phyloP scores from a whole-genome alignment of 2,888 invertebrate species.

The Eupithecia exiguata region DNA sequence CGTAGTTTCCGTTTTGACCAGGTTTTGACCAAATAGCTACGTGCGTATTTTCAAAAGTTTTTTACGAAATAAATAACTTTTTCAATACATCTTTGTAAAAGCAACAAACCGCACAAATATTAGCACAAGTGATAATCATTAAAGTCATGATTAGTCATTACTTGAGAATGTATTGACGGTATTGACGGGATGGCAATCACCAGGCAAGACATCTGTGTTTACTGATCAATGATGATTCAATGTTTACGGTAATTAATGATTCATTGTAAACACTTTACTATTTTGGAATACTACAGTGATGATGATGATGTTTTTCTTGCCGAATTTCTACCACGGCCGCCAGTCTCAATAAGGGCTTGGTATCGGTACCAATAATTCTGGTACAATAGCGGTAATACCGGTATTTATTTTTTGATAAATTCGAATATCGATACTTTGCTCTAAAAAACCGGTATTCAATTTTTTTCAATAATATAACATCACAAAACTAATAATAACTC shows the following conservation, averaged over 20 bases:
- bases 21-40: background rate
- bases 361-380: too few relatives aligned
- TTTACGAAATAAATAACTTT: background rate
- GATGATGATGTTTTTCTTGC: too few relatives aligned
- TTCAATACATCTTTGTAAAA: background rate
- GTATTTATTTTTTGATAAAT: too few relatives aligned
- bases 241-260: slow-evolving; percentile 58
- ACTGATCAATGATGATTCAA: slow-evolving; percentile 53
- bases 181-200: slow-evolving; percentile 45
- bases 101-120: slow-evolving; percentile 43
- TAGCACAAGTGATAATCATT: slow-evolving; percentile 51
- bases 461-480: too few relatives aligned
- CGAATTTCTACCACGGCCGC: too few relatives aligned
- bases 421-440: too few relatives aligned
- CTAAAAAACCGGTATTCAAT: too few relatives aligned
- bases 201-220: slow-evolving; percentile 38
- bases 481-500: too few relatives aligned
- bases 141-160: slow-evolving; percentile 51
- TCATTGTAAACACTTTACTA: slow-evolving; percentile 55
- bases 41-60: background rate
- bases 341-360: too few relatives aligned
- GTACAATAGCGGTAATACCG: too few relatives aligned
- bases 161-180: slow-evolving; percentile 52
- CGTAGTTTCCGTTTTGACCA: too few relatives aligned
- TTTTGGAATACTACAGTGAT: slow-evolving; percentile 8